Base-by-base conservation (phyloP, 2,888 invertebrate genomes). In the Gisinianus flammeolus region DNA sequence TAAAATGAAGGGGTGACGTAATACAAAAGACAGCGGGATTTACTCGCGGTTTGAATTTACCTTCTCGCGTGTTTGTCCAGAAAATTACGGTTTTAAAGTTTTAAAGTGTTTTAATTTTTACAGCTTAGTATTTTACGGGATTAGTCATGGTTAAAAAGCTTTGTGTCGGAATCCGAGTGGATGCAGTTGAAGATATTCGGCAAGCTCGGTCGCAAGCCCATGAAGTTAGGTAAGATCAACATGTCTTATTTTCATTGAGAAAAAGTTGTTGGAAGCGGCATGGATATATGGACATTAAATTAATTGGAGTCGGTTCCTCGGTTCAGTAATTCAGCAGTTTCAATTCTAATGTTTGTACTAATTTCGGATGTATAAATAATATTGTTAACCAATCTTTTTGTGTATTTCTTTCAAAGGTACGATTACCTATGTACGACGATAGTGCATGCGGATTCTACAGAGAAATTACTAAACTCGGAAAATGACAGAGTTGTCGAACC, bases 121-220 rank as follows among this genome's bases (percentile, higher is more conserved):
- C n/a, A n/a, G n/a, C n/a, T n/a, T n/a, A n/a, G n/a, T n/a, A n/a
- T n/a, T n/a, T n/a, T n/a, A n/a, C n/a, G n/a, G n/a, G n/a, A n/a
- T n/a, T n/a, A n/a, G n/a, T 24, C 44, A 80, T 80, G 81, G 79
- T 71, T 30, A 81, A 78, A 52, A 79, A 77, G 64, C 56, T 76
- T 22, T 28, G 44, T 22, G 75, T 81, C 2, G 81, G 81, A 52
- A 58, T 79, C 26, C 58, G 66, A 31, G 52, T 79, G 44, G 79
- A 78, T 24, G 62, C 72, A 0, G 77, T 80, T 0, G 19, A 58
- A 0, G 76, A 80, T 33, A 72, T 81, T 33, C 30, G 62, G 22
- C 4, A 22, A 24, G 12, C 5, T 24, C 62, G 62, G 4, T 2
- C 62, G 19, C 24, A 62, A 62, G 12, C 12, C 8, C 62, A 62